Conservation (phyloP, 2,797 vertebrate genomes). For the Sebastes goodei region DNA sequence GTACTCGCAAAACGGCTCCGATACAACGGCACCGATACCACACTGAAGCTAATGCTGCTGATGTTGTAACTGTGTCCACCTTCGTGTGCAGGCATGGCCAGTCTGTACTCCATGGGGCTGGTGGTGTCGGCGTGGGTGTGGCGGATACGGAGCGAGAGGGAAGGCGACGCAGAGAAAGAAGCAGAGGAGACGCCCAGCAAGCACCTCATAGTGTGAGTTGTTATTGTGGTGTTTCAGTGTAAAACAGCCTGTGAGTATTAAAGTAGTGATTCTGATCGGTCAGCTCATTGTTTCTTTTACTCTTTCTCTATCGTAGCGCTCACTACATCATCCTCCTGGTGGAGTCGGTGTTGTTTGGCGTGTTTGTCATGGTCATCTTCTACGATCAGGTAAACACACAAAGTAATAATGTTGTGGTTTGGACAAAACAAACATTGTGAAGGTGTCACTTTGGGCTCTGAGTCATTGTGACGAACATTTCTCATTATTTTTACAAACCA, state of each 20-base stretch:
- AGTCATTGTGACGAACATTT: too few relatives aligned
- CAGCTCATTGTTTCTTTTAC: neutral
- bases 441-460: too few relatives aligned
- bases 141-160: conserved; percentile 77
- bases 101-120: conserved; percentile 84
- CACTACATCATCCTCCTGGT: conserved; percentile 89
- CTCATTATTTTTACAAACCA: too few relatives aligned
- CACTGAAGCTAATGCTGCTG: neutral
- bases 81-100: conserved; percentile 80
- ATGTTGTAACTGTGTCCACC: neutral
- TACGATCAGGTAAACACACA: conserved; percentile 86
- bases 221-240: neutral
- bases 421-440: too few relatives aligned
- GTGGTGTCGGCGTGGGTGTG: conserved; percentile 86
- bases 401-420: too few relatives aligned
- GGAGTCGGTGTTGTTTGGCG: conserved; percentile 87
- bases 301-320: conserved; percentile 67
- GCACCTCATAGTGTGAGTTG: conserved; percentile 84
- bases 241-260: neutral
- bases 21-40: too few relatives aligned
- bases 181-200: conserved; percentile 71
- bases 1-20: too few relatives aligned
- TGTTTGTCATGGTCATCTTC: conserved; percentile 89
- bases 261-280: neutral
- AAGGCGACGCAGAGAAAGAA: conserved; percentile 65